Percentiles rank a stretch among this genome's conserved stretches.
phyloP scores from a whole-genome alignment of 2,888 invertebrate species.

The Archaeoteleia sp. region DNA sequence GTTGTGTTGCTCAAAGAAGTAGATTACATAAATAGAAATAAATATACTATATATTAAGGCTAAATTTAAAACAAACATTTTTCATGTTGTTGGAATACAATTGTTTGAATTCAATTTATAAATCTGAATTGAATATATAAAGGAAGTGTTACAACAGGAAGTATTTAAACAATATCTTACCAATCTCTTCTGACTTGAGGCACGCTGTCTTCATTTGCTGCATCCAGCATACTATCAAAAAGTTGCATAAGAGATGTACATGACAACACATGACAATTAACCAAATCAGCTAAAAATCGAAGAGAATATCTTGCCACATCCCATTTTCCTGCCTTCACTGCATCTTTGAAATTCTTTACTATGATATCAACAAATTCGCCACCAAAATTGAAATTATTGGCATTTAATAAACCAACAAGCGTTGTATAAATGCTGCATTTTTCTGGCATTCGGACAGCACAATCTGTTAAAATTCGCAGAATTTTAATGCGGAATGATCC shows the following conservation, averaged over 20 bases:
- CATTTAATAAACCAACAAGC: constrained; percentile 96
- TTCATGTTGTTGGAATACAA: no score
- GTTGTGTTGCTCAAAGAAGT: no score
- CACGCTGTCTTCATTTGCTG: constrained; percentile 94
- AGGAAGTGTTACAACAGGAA: no score
- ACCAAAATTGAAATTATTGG: constrained; percentile 98
- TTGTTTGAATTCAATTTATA: no score
- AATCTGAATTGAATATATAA: no score
- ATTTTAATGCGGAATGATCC: constrained; percentile 95
- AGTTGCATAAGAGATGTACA: constrained; percentile 92
- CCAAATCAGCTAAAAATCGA: constrained; percentile 95
- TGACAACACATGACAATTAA: constrained; percentile 97
- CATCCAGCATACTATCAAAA: constrained; percentile 94
- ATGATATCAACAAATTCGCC: constrained; percentile 98
- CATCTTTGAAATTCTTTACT: constrained; percentile 95
- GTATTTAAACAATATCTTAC: no score
- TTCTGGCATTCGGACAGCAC: constrained; percentile 96
- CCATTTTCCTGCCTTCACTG: constrained; percentile 92
- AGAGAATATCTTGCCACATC: constrained; percentile 91
- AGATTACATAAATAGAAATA: no score
- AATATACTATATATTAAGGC: no score
- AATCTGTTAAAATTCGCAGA: constrained; percentile 92
- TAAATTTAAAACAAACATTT: no score
- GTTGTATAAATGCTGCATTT: constrained; percentile 99
- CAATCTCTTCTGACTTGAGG: constrained; percentile 91